Conservation (phyloP, 92 coral and sea anemone genomes). For the Meandrina meandrites region DNA sequence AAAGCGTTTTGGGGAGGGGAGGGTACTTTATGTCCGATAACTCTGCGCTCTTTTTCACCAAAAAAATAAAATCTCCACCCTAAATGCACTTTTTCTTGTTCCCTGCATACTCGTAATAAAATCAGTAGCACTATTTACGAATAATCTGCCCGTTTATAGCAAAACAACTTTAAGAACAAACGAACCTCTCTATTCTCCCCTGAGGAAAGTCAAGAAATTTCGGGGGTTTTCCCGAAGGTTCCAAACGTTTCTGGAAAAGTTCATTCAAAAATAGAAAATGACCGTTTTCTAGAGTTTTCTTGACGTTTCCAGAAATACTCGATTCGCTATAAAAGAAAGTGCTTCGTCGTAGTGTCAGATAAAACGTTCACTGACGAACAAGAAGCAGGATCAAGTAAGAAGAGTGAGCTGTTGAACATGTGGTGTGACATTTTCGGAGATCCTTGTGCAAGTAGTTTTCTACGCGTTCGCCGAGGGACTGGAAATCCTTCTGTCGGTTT, state of each 20-base stretch:
- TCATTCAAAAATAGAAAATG: conserved; percentile 10
- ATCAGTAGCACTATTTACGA: not conserved
- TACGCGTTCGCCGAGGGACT: not conserved
- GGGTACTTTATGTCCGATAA: not conserved
- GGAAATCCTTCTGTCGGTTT: conserved; percentile 10
- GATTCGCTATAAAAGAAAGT: not conserved
- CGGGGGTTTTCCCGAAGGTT: conserved; percentile 45
- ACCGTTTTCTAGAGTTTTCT: not conserved
- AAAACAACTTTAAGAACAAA: not conserved
- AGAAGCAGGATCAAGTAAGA: not conserved
- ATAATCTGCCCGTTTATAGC: not conserved
- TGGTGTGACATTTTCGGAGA: conserved; percentile 15
- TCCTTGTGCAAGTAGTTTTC: conserved; percentile 26
- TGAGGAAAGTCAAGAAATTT: not conserved
- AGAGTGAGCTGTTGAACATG: not conserved
- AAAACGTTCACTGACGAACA: conserved; percentile 11
- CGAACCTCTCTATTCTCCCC: not conserved
- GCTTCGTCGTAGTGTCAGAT: too few relatives aligned
- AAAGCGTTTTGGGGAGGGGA: conserved; percentile 2
- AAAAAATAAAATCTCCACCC: not conserved
- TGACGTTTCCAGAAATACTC: conserved; percentile 9
- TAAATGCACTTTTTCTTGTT: not conserved
- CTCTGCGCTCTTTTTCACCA: not conserved
- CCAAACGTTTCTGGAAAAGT: not conserved
- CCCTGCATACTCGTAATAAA: not conserved